Conservation (phyloP, 2,888 invertebrate genomes). For the Drosophila rubida region DNA sequence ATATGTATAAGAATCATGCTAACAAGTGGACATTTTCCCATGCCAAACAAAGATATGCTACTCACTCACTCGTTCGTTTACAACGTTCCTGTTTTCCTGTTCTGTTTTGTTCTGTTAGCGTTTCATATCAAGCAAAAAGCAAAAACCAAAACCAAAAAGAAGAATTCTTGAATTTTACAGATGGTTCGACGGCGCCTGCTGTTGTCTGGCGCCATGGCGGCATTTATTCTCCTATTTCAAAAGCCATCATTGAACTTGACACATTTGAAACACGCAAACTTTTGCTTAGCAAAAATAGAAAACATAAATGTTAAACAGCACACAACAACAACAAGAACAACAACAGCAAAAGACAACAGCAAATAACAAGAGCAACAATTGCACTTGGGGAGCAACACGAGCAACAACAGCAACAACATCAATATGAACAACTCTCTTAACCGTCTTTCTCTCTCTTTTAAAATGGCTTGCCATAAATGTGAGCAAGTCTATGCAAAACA, state of each 20-base stretch:
- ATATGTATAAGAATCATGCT: constrained; percentile 52
- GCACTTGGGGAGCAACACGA: constrained; percentile 43
- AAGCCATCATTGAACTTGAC: constrained; percentile 53
- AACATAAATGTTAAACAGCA: constrained; percentile 9
- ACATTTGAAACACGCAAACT: constrained; percentile 29
- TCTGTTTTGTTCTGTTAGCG: constrained; percentile 49
- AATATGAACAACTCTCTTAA: constrained; percentile 25
- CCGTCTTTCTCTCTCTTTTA: constrained; percentile 15
- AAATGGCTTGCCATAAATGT: constrained; percentile 61
- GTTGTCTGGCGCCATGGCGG: constrained; percentile 78
- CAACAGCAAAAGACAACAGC: constrained; percentile 20
- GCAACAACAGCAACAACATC: constrained; percentile 30
- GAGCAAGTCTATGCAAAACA: constrained; percentile 62
- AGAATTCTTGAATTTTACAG: constrained; percentile 80
- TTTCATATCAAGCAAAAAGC: constrained; percentile 29
- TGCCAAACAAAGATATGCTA: constrained; percentile 18
- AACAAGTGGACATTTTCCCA: constrained; percentile 47
- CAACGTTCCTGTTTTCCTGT: constrained; percentile 33
- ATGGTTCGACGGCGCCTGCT: constrained; percentile 81
- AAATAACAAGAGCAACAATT: constrained; percentile 26
- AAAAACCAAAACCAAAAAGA: constrained; percentile 34
- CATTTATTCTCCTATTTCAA: constrained; percentile 75
- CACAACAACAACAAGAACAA: neutral
- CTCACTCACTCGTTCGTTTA: constrained; percentile 23
- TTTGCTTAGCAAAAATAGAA: constrained; percentile 28